Evolutionary conservation across 2,113 vertebrate genomes (phyloP).

Genomic region (Dasyornis broadbenti): DNA sequence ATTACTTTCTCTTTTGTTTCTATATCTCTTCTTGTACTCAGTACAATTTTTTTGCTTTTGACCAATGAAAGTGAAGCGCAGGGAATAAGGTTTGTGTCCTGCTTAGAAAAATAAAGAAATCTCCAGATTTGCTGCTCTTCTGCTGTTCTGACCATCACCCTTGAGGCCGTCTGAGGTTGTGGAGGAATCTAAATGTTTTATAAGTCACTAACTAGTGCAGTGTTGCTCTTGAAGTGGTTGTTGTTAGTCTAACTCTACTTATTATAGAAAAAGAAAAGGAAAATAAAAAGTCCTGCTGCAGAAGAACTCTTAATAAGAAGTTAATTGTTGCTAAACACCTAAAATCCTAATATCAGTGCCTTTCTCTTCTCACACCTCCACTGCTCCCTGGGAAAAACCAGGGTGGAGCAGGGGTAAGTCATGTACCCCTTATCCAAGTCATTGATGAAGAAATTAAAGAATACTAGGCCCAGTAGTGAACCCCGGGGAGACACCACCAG

Average conservation of each 20-base stretch:
- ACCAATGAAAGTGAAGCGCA: fast-evolving
- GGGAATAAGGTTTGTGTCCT: neutral
- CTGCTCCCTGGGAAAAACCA: neutral
- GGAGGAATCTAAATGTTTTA: neutral
- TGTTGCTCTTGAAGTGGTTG: neutral
- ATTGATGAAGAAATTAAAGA: neutral
- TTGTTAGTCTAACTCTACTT: neutral
- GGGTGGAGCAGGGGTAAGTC: neutral
- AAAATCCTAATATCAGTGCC: neutral
- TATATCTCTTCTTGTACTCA: neutral
- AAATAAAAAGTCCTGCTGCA: neutral
- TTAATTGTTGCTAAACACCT: neutral
- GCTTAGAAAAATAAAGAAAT: neutral
- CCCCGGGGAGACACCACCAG: too few relatives aligned
- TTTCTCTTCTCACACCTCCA: neutral
- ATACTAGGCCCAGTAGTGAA: neutral
- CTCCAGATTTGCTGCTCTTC: neutral
- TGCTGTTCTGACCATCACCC: neutral
- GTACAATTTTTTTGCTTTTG: neutral
- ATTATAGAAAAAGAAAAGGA: neutral
- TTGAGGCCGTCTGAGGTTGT: neutral
- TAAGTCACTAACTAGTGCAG: neutral
- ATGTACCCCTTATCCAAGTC: neutral
- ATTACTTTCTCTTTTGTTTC: neutral
- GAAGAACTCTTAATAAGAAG: neutral